Evolutionary conservation across 2,797 vertebrate genomes (phyloP).

Genomic region (Halcyon chelicuti): DNA sequence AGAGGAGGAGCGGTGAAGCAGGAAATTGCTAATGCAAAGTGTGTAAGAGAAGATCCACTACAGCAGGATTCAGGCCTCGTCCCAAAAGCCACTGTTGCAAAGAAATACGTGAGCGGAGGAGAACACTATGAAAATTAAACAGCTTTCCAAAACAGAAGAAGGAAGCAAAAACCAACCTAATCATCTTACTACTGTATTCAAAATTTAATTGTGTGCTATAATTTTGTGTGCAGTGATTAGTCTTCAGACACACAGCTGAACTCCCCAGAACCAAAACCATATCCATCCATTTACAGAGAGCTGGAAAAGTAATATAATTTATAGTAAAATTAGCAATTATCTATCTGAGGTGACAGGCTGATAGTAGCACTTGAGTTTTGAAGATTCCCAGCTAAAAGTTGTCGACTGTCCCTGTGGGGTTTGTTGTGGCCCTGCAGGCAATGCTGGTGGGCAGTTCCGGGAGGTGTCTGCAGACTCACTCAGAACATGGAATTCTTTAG

Average conservation of each 20-base stretch:
- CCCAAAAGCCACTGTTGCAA: constrained; percentile 36
- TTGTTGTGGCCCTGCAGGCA: background rate
- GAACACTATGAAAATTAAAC: background rate
- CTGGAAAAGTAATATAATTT: background rate
- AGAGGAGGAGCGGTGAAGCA: constrained; percentile 74
- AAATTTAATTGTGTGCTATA: background rate
- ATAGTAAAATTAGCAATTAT: background rate
- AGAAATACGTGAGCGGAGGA: background rate
- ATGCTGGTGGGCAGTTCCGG: background rate
- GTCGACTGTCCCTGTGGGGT: rapidly evolving
- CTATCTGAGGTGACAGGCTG: background rate
- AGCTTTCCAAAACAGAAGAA: background rate
- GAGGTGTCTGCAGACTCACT: background rate
- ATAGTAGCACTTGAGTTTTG: background rate
- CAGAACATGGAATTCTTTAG: background rate
- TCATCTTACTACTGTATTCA: background rate
- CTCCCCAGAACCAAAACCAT: background rate
- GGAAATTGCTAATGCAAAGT: constrained; percentile 76
- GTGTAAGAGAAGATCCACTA: constrained; percentile 63
- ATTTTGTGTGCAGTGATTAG: background rate
- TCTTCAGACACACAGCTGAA: background rate
- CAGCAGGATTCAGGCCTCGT: constrained; percentile 8
- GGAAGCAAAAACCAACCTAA: background rate
- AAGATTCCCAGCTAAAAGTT: background rate
- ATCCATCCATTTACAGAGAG: background rate